Evolutionary conservation across 2,113 vertebrate genomes (phyloP).

Genomic region (Amphilophus citrinellus): DNA sequence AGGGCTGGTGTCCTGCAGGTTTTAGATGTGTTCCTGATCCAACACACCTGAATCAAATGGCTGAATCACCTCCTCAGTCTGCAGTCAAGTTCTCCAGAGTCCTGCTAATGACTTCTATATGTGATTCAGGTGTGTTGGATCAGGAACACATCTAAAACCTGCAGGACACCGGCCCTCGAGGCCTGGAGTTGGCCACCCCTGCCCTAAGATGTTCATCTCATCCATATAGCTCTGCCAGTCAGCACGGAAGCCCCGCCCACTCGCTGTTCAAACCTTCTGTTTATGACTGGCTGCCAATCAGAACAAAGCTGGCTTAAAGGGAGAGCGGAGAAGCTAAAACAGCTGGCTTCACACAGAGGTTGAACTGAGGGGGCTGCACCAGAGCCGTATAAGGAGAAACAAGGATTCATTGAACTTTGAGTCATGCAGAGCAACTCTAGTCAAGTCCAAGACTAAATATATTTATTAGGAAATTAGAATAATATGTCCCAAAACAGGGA

Average conservation of each 20-base stretch:
- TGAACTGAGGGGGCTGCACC: background rate
- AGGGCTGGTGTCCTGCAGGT: no score
- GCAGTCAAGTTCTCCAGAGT: no score
- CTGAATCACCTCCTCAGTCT: no score
- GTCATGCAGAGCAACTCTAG: no score
- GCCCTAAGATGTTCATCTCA: background rate
- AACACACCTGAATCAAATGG: no score
- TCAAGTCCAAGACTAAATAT: background rate
- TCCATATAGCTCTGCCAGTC: background rate
- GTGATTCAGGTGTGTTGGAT: no score
- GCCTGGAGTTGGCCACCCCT: no score
- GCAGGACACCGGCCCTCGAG: no score
- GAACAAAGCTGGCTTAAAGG: background rate
- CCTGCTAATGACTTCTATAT: no score
- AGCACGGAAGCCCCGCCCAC: background rate
- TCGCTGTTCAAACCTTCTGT: fast-evolving
- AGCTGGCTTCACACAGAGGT: background rate
- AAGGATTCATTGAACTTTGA: background rate
- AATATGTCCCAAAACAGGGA: background rate
- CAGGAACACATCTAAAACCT: no score
- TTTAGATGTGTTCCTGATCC: no score
- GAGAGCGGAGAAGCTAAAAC: no score
- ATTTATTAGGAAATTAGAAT: background rate
- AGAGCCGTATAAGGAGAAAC: background rate
- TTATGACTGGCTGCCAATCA: background rate